phyloP scores from a whole-genome alignment of 2,113 vertebrate species.

The Hylia prasina region DNA sequence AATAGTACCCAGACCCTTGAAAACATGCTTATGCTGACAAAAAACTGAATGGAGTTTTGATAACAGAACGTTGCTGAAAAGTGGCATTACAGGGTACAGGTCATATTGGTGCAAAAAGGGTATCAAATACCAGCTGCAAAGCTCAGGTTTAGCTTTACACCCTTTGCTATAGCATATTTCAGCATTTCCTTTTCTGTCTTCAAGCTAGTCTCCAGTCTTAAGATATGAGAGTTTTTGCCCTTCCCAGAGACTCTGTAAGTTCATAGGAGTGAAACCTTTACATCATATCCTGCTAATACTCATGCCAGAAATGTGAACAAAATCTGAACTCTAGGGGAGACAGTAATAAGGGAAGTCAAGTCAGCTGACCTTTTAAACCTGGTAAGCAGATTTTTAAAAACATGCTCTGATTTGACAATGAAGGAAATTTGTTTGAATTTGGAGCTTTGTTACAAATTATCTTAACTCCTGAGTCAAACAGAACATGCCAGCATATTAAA shows the following conservation, averaged over 20 bases:
- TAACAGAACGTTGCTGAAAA: not conserved
- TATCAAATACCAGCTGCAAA: not conserved
- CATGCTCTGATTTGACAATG: not conserved
- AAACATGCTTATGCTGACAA: not conserved
- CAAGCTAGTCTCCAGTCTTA: not conserved
- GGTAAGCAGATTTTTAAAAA: slow-evolving; percentile 37
- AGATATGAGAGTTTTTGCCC: not conserved
- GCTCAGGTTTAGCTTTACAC: not conserved
- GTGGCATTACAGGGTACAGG: not conserved
- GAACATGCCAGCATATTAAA: slow-evolving; percentile 21
- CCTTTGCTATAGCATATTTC: not conserved
- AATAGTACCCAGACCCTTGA: not conserved
- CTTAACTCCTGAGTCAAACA: slow-evolving; percentile 41
- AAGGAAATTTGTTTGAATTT: slow-evolving; percentile 21
- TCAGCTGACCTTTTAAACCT: slow-evolving; percentile 17
- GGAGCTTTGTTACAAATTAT: slow-evolving; percentile 30
- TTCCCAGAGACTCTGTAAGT: not conserved
- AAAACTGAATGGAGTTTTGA: not conserved
- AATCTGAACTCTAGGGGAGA: slow-evolving; percentile 10
- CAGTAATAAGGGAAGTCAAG: not conserved
- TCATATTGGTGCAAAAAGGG: not conserved
- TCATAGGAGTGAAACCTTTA: not conserved
- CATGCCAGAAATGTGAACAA: not conserved
- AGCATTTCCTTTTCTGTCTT: not conserved
- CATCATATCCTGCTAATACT: not conserved